Evolutionary conservation across 2,113 vertebrate species (phyloP).

Genomic region (Neogobius melanostomus): DNA sequence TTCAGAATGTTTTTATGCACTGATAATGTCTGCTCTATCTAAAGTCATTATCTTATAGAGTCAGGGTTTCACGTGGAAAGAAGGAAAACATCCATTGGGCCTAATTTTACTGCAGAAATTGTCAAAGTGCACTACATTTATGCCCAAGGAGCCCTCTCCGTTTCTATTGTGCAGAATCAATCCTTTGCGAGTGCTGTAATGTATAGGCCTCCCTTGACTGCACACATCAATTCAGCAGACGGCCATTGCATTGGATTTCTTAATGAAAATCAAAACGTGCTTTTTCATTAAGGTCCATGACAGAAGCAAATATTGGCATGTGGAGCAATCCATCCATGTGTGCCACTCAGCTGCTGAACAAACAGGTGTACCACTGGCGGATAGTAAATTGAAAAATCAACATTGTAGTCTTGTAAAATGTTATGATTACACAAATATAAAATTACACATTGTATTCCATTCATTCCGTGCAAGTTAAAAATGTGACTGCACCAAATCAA

Average conservation of each 20-base stretch:
- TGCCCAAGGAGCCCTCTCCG: not conserved
- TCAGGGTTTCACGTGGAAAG: not conserved
- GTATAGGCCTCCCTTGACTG: slow-evolving; percentile 30
- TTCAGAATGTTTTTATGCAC: too few species aligned
- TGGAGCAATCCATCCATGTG: slow-evolving; percentile 31
- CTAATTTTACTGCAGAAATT: not conserved
- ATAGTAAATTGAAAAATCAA: not conserved
- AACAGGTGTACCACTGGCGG: slow-evolving; percentile 3
- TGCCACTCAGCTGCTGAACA: slow-evolving; percentile 28
- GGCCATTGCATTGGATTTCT: slow-evolving; percentile 25
- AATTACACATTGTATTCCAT: too few species aligned
- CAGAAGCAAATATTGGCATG: slow-evolving; percentile 25
- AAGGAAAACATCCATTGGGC: not conserved
- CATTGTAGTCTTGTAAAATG: not conserved
- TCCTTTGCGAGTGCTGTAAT: slow-evolving; percentile 20
- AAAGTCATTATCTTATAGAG: not conserved
- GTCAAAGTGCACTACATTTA: not conserved
- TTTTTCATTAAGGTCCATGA: slow-evolving; percentile 48
- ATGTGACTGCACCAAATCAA: not conserved
- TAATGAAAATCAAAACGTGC: slow-evolving; percentile 50
- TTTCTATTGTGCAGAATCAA: not conserved
- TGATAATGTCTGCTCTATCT: not conserved
- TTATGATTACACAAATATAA: not conserved
- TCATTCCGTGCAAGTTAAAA: not conserved
- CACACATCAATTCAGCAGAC: slow-evolving; percentile 47